Conservation (phyloP, 2,888 invertebrate genomes). For the Drosophila rellima region DNA sequence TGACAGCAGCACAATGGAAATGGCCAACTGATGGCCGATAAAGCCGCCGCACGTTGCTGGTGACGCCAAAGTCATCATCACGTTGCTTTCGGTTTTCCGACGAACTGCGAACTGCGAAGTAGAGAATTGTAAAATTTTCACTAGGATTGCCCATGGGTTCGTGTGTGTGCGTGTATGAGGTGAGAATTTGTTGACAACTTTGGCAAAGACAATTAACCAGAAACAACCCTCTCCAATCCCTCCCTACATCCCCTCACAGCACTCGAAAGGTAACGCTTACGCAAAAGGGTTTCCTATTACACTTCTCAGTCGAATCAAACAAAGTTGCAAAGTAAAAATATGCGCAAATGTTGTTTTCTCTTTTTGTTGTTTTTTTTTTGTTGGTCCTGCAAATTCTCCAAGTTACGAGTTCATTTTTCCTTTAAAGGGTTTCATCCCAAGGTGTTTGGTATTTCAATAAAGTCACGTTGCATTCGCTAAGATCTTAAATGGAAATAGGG, state of each 20-base stretch:
- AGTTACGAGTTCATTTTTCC: slow-evolving; percentile 25
- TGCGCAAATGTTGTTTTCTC: slow-evolving; percentile 38
- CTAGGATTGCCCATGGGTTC: neutral
- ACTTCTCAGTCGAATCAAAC: slow-evolving; percentile 53
- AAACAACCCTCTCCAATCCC: neutral
- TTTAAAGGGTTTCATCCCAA: slow-evolving; percentile 45
- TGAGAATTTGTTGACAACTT: slow-evolving; percentile 33
- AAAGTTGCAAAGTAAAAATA: slow-evolving; percentile 64
- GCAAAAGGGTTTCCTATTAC: slow-evolving; percentile 79
- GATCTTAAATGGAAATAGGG: slow-evolving; percentile 17
- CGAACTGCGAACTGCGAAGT: slow-evolving; percentile 40
- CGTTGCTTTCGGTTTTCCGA: neutral
- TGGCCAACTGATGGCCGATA: slow-evolving; percentile 65
- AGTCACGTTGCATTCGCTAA: slow-evolving; percentile 70
- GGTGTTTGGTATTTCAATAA: slow-evolving; percentile 57
- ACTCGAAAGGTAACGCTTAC: slow-evolving; percentile 51
- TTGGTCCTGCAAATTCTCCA: neutral
- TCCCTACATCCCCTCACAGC: neutral
- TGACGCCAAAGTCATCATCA: slow-evolving; percentile 43
- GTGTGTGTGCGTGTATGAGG: neutral
- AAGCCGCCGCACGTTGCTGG: slow-evolving; percentile 47
- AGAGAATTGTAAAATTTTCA: slow-evolving; percentile 16
- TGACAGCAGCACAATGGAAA: slow-evolving; percentile 72
- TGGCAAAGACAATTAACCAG: slow-evolving; percentile 58
- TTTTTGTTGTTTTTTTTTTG: neutral